These are phyloP conservation scores for Hyperoodon ampullatus DNA, from an alignment of 2,113 vertebrate genomes.

Conservation along the genomic window DNA sequence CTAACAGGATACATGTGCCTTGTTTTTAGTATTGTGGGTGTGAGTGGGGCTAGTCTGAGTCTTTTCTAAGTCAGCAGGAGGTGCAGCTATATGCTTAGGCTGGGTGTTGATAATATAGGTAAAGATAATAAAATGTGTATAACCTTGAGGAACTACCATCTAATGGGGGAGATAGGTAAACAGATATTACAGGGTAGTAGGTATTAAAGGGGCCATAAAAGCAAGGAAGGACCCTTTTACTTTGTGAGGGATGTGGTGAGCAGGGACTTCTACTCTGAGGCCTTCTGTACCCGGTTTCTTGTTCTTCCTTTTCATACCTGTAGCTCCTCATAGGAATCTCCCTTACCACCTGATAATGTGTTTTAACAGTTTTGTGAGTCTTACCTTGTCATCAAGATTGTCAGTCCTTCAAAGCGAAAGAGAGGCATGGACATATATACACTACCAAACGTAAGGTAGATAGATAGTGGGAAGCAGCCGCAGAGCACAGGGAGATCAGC, in stretches of 20 bases:
- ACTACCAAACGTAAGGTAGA: no score
- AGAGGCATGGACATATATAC: no score
- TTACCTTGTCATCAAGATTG: constrained; percentile 23
- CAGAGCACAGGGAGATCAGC: no score
- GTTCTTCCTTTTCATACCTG: not conserved
- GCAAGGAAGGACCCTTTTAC: not conserved
- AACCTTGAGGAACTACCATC: constrained; percentile 27
- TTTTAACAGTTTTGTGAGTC: not conserved
- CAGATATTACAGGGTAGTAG: not conserved
- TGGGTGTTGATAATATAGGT: not conserved
- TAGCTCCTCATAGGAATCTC: not conserved
- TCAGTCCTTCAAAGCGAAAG: no score
- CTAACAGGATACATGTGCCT: not conserved
- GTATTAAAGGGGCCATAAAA: constrained; percentile 9
- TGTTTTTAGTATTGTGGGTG: not conserved
- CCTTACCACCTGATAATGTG: not conserved
- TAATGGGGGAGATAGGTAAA: not conserved
- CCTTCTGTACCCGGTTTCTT: not conserved
- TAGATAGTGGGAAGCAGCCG: no score
- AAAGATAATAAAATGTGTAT: not conserved
- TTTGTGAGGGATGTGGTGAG: not conserved
- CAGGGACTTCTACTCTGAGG: not conserved
- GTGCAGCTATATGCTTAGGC: not conserved
- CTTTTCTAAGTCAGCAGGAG: not conserved
- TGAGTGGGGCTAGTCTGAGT: not conserved